These are phyloP conservation scores for Poeciliopsis retropinna DNA, from an alignment of 2,113 vertebrate genomes.

Conservation along the genomic window DNA sequence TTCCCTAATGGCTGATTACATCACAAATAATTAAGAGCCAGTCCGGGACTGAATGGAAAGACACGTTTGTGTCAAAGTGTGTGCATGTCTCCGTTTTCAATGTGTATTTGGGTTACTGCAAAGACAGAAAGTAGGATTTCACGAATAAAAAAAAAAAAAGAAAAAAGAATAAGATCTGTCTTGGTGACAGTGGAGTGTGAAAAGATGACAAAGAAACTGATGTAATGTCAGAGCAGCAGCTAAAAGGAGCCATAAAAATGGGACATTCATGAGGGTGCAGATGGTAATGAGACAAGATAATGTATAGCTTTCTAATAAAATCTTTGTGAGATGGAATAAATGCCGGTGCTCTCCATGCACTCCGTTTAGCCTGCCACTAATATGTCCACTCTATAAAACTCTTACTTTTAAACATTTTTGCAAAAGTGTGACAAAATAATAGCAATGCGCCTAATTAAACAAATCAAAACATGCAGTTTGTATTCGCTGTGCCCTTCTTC, in stretches of 20 bases:
- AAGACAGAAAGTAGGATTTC: conserved; percentile 30
- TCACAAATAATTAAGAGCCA: conserved; percentile 69
- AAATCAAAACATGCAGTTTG: background rate
- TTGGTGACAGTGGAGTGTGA: conserved; percentile 39
- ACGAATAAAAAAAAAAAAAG: background rate
- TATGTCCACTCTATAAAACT: conserved; percentile 20
- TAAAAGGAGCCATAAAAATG: conserved; percentile 66
- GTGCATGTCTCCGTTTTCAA: background rate
- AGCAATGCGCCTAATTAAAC: background rate
- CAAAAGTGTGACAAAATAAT: background rate
- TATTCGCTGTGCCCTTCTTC: background rate
- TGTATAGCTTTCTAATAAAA: conserved; percentile 66
- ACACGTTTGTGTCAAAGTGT: background rate
- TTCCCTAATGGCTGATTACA: conserved; percentile 69
- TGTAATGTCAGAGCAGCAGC: conserved; percentile 60
- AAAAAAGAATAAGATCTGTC: conserved; percentile 41
- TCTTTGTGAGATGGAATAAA: conserved; percentile 51
- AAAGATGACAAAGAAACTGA: conserved; percentile 64
- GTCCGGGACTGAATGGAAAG: conserved; percentile 36
- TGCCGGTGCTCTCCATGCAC: conserved; percentile 12
- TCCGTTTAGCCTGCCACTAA: conserved; percentile 15
- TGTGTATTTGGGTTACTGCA: conserved; percentile 18
- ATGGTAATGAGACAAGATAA: conserved; percentile 70
- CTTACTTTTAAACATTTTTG: background rate
- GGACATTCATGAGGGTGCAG: conserved; percentile 46